A percentile compares a stretch with the other conserved stretches of the same genome.
These are phyloP conservation scores for Arothron firmamentum DNA, from an alignment of 2,113 vertebrate genomes.

Conservation along the genomic window DNA sequence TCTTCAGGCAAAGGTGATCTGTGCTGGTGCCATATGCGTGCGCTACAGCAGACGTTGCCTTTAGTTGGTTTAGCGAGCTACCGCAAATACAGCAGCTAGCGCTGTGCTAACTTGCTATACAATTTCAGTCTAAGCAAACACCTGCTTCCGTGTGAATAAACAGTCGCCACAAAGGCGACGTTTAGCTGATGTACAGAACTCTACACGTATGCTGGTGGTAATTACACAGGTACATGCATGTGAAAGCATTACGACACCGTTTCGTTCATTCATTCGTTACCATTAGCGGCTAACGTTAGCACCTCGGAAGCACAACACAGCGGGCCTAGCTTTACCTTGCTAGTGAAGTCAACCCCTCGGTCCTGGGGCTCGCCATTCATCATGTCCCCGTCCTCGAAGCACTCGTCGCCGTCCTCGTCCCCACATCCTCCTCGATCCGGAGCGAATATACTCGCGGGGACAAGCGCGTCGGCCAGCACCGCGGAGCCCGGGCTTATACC, in stretches of 20 bases:
- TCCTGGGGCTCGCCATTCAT: slow-evolving; percentile 82
- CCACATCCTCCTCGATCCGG: slow-evolving; percentile 80
- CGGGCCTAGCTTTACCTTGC: slow-evolving; percentile 87
- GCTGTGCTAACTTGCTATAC: too few relatives aligned
- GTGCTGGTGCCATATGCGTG: too few relatives aligned
- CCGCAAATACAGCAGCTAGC: too few relatives aligned
- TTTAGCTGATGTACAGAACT: too few relatives aligned
- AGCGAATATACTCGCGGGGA: slow-evolving; percentile 90
- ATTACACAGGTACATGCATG: not conserved
- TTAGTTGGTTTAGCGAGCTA: too few relatives aligned
- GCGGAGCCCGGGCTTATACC: slow-evolving; percentile 60
- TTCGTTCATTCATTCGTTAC: slow-evolving; percentile 33
- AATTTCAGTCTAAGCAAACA: too few relatives aligned
- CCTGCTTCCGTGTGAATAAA: too few relatives aligned
- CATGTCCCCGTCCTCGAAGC: slow-evolving; percentile 69
- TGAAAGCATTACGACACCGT: too few relatives aligned
- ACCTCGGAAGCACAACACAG: not conserved
- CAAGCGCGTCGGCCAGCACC: slow-evolving; percentile 72
- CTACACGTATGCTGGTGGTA: not conserved
- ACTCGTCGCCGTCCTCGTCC: slow-evolving; percentile 67
- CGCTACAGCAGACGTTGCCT: too few relatives aligned
- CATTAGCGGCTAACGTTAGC: slow-evolving; percentile 21
- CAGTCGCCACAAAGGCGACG: too few relatives aligned
- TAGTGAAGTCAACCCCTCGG: slow-evolving; percentile 83
- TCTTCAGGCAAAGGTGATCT: too few relatives aligned